Percentiles rank a stretch among this genome's conserved stretches.
Conservation (phyloP, 2,113 vertebrate genomes). For the Tyrannus savana region DNA sequence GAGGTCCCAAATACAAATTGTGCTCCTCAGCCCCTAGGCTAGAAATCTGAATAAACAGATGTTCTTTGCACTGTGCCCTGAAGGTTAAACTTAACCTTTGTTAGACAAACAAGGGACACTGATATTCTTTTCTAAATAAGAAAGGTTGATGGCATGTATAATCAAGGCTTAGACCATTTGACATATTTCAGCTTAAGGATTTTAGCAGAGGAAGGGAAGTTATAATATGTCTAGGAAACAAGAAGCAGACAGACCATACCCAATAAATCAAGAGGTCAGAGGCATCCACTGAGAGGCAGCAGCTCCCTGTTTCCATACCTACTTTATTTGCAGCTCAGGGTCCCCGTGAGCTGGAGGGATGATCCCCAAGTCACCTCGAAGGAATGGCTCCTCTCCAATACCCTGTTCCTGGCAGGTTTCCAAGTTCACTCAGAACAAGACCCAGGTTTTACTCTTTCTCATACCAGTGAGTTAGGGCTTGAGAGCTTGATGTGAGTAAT, state of each 20-base stretch:
- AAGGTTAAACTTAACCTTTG: slow-evolving; percentile 43
- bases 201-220: neutral
- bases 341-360: neutral
- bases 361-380: neutral
- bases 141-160: neutral
- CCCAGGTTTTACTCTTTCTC: neutral
- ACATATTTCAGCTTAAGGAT: neutral
- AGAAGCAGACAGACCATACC: neutral
- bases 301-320: neutral
- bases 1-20: neutral
- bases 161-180: neutral
- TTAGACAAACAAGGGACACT: neutral
- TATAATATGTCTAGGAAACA: neutral
- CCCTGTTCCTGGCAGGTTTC: neutral
- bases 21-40: neutral
- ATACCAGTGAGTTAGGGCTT: neutral
- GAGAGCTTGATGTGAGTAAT: neutral
- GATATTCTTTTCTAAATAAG: neutral
- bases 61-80: neutral
- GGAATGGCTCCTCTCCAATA: neutral
- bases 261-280: neutral
- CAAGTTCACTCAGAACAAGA: neutral
- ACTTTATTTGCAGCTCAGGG: neutral
- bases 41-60: slow-evolving; percentile 45
- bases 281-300: neutral